A percentile compares a stretch with the other conserved stretches of the same genome.
phyloP scores from a whole-genome alignment of 2,113 vertebrate genomes.

The Oostethus manadensis region DNA sequence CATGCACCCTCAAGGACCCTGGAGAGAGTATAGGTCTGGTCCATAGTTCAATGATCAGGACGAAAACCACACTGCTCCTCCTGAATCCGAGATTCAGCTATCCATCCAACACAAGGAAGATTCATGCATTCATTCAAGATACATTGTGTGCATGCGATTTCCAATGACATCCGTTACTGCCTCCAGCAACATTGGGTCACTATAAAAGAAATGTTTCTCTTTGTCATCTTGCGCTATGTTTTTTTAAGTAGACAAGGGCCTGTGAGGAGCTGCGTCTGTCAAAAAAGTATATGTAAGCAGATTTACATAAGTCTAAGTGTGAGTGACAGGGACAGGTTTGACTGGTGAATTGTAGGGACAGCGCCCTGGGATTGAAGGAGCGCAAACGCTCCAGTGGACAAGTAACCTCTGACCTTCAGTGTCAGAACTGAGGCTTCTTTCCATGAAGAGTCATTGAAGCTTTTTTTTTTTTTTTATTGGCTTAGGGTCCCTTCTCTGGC shows the following conservation, averaged over 20 bases:
- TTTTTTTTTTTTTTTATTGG: slow-evolving; percentile 7
- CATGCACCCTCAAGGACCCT: too few species aligned
- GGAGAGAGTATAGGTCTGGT: too few species aligned
- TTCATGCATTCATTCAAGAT: too few species aligned
- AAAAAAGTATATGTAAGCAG: slow-evolving; percentile 22
- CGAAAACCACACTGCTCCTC: too few species aligned
- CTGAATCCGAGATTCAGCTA: too few species aligned
- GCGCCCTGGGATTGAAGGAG: slow-evolving; percentile 37
- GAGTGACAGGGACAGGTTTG: slow-evolving; percentile 58
- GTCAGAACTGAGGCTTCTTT: slow-evolving; percentile 61
- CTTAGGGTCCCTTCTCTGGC: slow-evolving; percentile 46
- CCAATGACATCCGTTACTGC: neutral
- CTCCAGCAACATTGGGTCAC: neutral
- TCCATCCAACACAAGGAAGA: neutral
- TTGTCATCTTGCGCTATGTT: slow-evolving; percentile 16
- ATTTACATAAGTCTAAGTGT: slow-evolving; percentile 29
- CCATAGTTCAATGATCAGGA: too few species aligned
- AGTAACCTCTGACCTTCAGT: slow-evolving; percentile 60
- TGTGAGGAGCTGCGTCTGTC: slow-evolving; percentile 26
- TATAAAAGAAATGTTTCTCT: neutral
- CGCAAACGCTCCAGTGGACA: slow-evolving; percentile 47
- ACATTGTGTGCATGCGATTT: neutral
- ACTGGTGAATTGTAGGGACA: slow-evolving; percentile 65
- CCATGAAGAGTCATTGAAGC: slow-evolving; percentile 34
- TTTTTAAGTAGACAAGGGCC: slow-evolving; percentile 20